These are phyloP conservation scores for Philereme transversata DNA, from an alignment of 2,888 invertebrate species.

Conservation along the genomic window DNA sequence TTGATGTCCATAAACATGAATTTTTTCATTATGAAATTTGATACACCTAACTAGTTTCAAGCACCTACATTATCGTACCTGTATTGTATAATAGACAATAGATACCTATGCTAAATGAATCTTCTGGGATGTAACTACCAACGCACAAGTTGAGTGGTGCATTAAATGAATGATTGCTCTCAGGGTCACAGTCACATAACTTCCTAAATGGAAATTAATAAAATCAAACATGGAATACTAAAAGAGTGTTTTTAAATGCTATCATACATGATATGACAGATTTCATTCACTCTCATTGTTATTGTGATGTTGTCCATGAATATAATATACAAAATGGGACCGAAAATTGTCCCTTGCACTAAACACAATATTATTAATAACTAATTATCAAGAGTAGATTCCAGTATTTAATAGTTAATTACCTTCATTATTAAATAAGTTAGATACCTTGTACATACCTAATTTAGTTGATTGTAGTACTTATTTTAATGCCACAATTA, in stretches of 20 bases:
- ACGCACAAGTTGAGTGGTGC: constrained; percentile 11
- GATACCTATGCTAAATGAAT: too few relatives aligned
- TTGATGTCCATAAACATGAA: too few relatives aligned
- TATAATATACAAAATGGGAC: constrained; percentile 1
- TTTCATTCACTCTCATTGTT: too few relatives aligned
- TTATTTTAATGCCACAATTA: constrained; percentile 29
- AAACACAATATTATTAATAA: background rate
- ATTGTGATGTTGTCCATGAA: background rate
- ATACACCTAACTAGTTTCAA: too few relatives aligned
- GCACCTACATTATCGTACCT: too few relatives aligned
- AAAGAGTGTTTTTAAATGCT: too few relatives aligned
- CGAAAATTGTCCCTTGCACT: constrained; percentile 4
- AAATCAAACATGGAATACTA: too few relatives aligned
- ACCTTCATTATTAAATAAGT: background rate
- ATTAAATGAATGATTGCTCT: constrained; percentile 26
- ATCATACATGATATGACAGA: too few relatives aligned
- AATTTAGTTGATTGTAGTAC: background rate
- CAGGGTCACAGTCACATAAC: constrained; percentile 16
- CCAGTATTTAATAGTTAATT: background rate
- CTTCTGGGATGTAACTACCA: background rate
- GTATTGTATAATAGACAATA: too few relatives aligned
- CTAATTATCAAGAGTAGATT: background rate
- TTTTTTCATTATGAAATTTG: too few relatives aligned
- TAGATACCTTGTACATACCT: constrained; percentile 6
- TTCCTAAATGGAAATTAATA: too few relatives aligned